Base-by-base conservation (phyloP, 2,888 invertebrate genomes). In the Arge pagana region DNA sequence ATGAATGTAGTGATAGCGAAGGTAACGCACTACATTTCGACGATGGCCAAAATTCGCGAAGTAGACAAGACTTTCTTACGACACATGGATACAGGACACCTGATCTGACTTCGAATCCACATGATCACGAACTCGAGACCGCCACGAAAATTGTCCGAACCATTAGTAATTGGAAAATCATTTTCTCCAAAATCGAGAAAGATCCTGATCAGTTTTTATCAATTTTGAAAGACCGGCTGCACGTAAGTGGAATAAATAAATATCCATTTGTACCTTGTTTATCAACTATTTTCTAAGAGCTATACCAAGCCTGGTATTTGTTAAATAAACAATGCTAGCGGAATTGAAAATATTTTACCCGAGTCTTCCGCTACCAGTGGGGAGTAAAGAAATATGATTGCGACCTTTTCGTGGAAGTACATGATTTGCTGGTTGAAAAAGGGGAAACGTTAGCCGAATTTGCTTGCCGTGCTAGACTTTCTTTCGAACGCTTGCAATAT, bases 161-260 rank as follows among this genome's bases (percentile, higher is more conserved):
- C 15, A 48, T 53, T 35, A 33, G 8, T 36, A 48, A 40, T 36
- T 45, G 49, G 53, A 53, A 53, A 53, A 53, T 33, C 23, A 30
- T 26, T 4, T 56, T 50, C 3, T 42, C 55, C 5, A 50, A 55
- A 19, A 54, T 42, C 1, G 57, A 57, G 11, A 57, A 31, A 18
- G 54, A 54, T 11, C 52, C 57, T 0, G 57, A 57, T 4, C 53
- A 50, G 30, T 54, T 57, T 11, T n/a, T 54, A 26, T 15, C 56
- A 3, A 52, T 58, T n/a, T 18, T 56, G 21, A 31, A 56, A 39
- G 58, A 56, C 15, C 50, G 45, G 15, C 19, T 55, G 10, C 45
- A 36, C 7, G 40, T 15, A 5, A 55, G 55, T 37, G 56, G 45
- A 3, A 53, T 54, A 8, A 8, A 23, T 4, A 49, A 51, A 28